Percentiles rank a stretch among this genome's conserved stretches.
These are phyloP conservation scores for Phrynosoma platyrhinos DNA, from an alignment of 2,113 vertebrate genomes.

Conservation along the genomic window DNA sequence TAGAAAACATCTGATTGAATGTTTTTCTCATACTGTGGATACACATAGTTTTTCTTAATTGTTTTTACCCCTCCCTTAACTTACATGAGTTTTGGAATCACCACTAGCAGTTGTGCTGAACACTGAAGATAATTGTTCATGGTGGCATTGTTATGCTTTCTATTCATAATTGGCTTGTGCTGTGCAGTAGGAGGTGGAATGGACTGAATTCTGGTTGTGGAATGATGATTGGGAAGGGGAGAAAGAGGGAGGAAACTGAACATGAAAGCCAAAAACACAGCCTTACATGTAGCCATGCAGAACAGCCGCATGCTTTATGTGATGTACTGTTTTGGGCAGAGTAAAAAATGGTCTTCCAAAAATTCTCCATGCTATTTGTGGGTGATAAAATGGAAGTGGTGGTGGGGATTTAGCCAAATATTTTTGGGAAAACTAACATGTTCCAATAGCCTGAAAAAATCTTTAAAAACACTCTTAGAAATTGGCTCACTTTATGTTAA, in stretches of 20 bases:
- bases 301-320: not conserved
- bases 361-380: not conserved
- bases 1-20: not conserved
- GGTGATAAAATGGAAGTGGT: not conserved
- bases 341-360: not conserved
- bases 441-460: not conserved
- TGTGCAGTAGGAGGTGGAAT: not conserved
- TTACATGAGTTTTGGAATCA: slow-evolving; percentile 1
- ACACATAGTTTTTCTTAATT: not conserved
- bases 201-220: not conserved
- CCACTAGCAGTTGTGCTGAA: not conserved
- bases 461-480: not conserved
- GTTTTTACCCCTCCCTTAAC: not conserved
- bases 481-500: not conserved
- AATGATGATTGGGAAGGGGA: not conserved
- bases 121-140: not conserved
- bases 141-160: not conserved
- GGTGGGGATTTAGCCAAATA: not conserved
- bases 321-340: not conserved
- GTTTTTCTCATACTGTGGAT: not conserved
- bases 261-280: not conserved
- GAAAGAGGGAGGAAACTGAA: not conserved
- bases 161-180: not conserved
- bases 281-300: not conserved
- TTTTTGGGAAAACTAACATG: not conserved